Conservation (phyloP, 2,113 vertebrate species). For the Rhineura floridana region DNA sequence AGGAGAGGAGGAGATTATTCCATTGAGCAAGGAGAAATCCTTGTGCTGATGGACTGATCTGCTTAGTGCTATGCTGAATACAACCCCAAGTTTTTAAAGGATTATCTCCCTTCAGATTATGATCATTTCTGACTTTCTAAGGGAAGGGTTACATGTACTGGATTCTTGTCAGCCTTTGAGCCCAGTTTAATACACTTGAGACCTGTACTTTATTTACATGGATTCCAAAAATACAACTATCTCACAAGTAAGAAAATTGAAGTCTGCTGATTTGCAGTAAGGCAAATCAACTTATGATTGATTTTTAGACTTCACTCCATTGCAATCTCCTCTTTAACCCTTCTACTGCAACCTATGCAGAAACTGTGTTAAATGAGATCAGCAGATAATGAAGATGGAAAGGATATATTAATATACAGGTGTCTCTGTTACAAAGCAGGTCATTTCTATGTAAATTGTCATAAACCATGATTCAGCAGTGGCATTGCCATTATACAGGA, state of each 20-base stretch:
- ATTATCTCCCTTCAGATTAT: fast-evolving
- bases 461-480: neutral
- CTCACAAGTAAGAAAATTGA: neutral
- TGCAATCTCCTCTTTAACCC: neutral
- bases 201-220: neutral
- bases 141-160: neutral
- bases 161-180: neutral
- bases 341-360: neutral
- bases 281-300: neutral
- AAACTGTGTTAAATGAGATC: neutral
- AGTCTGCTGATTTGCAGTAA: neutral
- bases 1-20: too few species aligned
- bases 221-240: neutral
- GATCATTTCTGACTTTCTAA: neutral
- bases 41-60: too few species aligned
- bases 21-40: too few species aligned
- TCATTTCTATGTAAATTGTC: neutral
- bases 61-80: too few species aligned
- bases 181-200: neutral
- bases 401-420: fast-evolving
- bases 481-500: neutral
- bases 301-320: neutral
- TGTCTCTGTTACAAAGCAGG: fast-evolving
- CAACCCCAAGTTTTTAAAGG: neutral
- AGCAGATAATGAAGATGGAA: fast-evolving